Evolutionary conservation across 2,797 vertebrate species (phyloP).

Genomic region (Megaceryle alcyon): DNA sequence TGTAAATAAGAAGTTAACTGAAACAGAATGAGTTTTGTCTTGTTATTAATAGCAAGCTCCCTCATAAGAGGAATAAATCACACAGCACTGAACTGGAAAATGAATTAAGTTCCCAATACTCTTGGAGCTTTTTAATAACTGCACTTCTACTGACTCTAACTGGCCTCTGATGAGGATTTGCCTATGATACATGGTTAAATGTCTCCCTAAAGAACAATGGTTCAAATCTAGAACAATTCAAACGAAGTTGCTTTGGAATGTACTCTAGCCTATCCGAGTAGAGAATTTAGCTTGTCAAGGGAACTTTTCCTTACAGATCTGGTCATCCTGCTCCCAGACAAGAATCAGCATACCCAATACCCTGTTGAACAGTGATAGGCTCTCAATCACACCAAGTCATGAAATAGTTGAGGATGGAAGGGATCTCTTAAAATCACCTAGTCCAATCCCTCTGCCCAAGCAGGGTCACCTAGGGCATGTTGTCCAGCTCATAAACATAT

Average conservation of each 20-base stretch:
- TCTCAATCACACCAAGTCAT: not conserved
- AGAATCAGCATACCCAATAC: not conserved
- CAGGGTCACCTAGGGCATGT: not conserved
- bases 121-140: constrained; percentile 19
- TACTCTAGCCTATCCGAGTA: not conserved
- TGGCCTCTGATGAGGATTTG: not conserved
- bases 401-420: not conserved
- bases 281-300: not conserved
- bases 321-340: not conserved
- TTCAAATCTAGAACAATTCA: not conserved
- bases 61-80: constrained; percentile 44
- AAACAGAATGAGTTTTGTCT: constrained; percentile 39
- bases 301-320: not conserved
- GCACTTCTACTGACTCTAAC: not conserved
- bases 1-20: constrained; percentile 45
- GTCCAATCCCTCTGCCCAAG: not conserved
- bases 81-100: constrained; percentile 1
- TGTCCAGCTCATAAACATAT: not conserved
- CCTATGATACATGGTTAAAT: not conserved
- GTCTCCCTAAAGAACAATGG: not conserved
- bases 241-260: not conserved
- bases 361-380: not conserved
- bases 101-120: not conserved
- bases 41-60: constrained; percentile 19
- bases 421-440: not conserved